Base-by-base conservation (phyloP, 1,140 invertebrate species). In the Neodiprion fabricii region DNA sequence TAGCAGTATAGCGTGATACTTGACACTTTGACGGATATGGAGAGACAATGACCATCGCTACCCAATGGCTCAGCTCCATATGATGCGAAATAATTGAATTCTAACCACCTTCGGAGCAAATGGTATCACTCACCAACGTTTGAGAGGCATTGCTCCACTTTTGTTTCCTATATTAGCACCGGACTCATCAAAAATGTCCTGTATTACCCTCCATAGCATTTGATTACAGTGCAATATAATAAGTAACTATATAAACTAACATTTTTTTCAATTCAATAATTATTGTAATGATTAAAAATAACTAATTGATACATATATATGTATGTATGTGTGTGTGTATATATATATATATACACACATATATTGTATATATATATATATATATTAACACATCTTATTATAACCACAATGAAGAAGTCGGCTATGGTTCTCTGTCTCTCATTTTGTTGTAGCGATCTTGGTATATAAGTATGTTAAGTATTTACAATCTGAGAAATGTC, bases 401-500 rank as follows among this genome's bases (percentile, higher is more conserved):
- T 61, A 61, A 61, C 53, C 53, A 61, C n/a, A 61, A 14, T 61
- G 53, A 61, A 61, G 53, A 40, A 61, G 53, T 61, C 5, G 53
- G 53, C n/a, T 61, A 61, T 61, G 53, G 5, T 61, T 61, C 4
- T 61, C n/a, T 61, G 53, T 61, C n/a, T 61, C 11, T 61, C n/a
- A 14, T 61, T 17, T 61, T 17, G 53, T 14, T 9, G 3, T 61
- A 14, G 53, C n/a, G 53, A 61, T 61, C 11, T 61, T 61, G n/a
- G 11, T 61, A 61, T 61, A 61, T 76, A 78, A 82, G 79, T 83
- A 82, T 83, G 82, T 85, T 83, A 86, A 85, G 78, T 88, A 88
- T 88, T 87, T 87, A 88, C 86, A 87, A 82, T 85, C 85, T 82
- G 83, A 85, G 82, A 86, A 85, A 83, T 79, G 79, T 83, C 80